phyloP scores from a whole-genome alignment of 2,113 vertebrate genomes.

The Chlamydotis undulata region DNA sequence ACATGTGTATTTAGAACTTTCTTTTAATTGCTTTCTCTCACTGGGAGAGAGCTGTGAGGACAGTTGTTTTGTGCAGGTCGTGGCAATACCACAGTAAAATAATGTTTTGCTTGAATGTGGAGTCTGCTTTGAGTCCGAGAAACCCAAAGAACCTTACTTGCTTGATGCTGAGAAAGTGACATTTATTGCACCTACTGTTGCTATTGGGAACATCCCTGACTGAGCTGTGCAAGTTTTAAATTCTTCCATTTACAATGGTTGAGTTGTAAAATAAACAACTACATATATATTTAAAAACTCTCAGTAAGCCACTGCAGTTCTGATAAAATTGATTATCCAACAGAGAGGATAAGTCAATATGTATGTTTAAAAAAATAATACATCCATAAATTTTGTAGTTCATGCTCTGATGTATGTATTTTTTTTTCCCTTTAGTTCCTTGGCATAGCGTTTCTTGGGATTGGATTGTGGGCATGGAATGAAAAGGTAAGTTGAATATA shows the following conservation, averaged over 20 bases:
- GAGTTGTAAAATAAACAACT: neutral
- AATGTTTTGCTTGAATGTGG: neutral
- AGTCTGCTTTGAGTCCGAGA: neutral
- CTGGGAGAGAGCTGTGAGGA: fast-evolving
- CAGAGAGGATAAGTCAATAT: neutral
- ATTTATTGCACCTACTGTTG: neutral
- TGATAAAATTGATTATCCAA: neutral
- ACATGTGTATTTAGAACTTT: neutral
- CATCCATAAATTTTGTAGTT: neutral
- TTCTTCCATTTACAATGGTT: neutral
- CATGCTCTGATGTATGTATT: neutral
- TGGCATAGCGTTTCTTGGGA: conserved; percentile 93
- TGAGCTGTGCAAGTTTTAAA: neutral
- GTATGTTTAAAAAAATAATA: neutral
- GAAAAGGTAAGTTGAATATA: conserved; percentile 86
- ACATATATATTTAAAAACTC: neutral
- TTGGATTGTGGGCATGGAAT: conserved; percentile 97
- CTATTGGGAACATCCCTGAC: neutral
- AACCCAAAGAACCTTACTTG: neutral
- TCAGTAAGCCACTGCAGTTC: fast-evolving
- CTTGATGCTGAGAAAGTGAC: neutral
- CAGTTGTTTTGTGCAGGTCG: neutral
- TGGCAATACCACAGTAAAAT: neutral
- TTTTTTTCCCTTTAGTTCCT: conserved; percentile 84
- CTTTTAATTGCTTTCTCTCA: neutral